A percentile compares a stretch with the other conserved stretches of the same genome.
phyloP scores from a whole-genome alignment of 2,113 vertebrate species.

The Myocastor coypus region DNA sequence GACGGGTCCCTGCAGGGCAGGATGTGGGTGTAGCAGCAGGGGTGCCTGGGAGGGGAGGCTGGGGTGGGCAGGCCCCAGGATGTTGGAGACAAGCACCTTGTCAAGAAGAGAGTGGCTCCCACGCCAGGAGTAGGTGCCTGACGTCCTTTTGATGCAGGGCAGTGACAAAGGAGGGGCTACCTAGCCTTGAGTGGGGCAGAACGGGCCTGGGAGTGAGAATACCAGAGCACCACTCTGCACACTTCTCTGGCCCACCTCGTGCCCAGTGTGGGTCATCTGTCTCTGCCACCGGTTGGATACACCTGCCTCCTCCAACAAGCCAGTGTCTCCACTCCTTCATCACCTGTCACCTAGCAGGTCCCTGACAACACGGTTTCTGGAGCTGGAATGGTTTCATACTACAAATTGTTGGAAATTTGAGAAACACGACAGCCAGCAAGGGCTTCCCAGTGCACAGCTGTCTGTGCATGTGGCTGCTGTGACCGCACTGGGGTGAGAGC shows the following conservation, averaged over 20 bases:
- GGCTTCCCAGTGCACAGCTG: background rate
- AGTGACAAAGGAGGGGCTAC: background rate
- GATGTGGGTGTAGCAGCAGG: background rate
- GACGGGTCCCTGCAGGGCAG: background rate
- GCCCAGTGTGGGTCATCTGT: background rate
- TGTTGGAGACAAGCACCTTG: background rate
- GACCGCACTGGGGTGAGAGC: background rate
- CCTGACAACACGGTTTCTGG: background rate
- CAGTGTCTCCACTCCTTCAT: background rate
- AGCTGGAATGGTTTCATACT: background rate
- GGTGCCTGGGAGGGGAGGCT: background rate
- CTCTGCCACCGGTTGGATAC: background rate
- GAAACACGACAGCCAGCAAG: background rate
- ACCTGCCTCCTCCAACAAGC: background rate
- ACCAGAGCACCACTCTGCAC: too few relatives aligned
- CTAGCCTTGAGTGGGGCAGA: background rate
- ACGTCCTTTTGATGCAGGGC: background rate
- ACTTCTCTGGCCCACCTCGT: background rate
- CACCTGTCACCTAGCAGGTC: background rate
- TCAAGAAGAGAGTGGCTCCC: accelerated
- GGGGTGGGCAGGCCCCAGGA: background rate
- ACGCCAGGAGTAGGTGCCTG: background rate
- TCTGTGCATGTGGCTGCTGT: background rate
- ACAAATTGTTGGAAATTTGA: background rate
- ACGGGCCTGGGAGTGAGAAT: background rate